Conservation (phyloP, 92 coral and sea anemone genomes). For the Blastomussa wellsi region DNA sequence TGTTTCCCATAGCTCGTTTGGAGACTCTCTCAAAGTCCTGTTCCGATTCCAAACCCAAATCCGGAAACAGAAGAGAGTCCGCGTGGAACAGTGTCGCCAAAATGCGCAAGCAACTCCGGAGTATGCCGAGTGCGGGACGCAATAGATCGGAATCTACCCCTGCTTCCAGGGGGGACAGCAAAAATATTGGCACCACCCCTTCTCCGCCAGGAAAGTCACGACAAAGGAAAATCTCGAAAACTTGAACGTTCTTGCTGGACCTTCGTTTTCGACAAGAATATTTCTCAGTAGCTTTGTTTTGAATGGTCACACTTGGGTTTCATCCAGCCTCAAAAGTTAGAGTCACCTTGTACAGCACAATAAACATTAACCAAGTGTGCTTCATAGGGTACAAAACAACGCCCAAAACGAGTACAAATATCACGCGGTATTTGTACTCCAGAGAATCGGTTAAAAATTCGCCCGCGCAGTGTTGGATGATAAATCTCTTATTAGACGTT, state of each 20-base stretch:
- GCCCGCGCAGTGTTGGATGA: too few species aligned
- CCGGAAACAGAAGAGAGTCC: conserved; percentile 68
- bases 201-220: conserved; percentile 62
- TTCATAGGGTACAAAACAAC: too few species aligned
- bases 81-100: conserved; percentile 61
- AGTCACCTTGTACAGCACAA: background rate
- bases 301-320: background rate
- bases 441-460: too few species aligned
- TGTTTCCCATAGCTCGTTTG: conserved; percentile 63
- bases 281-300: background rate
- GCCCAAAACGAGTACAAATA: too few species aligned
- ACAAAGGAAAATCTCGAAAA: conserved; percentile 32
- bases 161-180: conserved; percentile 40
- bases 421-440: too few species aligned
- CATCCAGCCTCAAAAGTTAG: background rate
- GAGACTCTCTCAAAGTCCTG: conserved; percentile 68
- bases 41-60: conserved; percentile 62
- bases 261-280: background rate
- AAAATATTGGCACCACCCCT: conserved; percentile 39
- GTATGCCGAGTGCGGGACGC: conserved; percentile 65
- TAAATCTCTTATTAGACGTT: too few species aligned
- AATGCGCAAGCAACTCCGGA: conserved; percentile 40
- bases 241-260: background rate
- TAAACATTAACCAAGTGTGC: too few species aligned
- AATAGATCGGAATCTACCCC: conserved; percentile 61